phyloP scores from a whole-genome alignment of 1,140 invertebrate genomes.

The Drosophila carrolli region DNA sequence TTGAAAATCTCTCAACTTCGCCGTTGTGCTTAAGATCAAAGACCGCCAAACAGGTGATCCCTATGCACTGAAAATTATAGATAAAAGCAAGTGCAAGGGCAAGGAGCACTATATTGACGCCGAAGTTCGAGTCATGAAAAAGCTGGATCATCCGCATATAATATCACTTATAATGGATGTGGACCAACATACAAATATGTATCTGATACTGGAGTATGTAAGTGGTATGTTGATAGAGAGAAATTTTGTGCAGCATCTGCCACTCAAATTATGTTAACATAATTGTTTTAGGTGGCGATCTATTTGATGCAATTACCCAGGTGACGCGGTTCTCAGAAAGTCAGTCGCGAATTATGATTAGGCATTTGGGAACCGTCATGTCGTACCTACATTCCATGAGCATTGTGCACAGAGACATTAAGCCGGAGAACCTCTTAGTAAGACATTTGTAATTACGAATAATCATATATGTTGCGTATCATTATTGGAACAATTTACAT shows the following conservation, averaged over 20 bases:
- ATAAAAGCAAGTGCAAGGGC: slow-evolving; percentile 97
- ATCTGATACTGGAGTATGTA: slow-evolving; percentile 98
- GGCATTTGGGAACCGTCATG: slow-evolving; percentile 95
- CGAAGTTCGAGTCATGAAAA: slow-evolving; percentile 93
- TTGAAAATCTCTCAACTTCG: slow-evolving; percentile 89
- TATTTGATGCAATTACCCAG: slow-evolving; percentile 98
- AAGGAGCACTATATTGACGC: slow-evolving; percentile 89
- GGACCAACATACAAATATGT: slow-evolving; percentile 95
- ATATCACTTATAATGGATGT: slow-evolving; percentile 96
- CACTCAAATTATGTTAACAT: not conserved
- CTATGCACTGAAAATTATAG: slow-evolving; percentile 98
- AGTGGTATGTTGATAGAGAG: slow-evolving; percentile 88
- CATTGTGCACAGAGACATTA: slow-evolving; percentile 99
- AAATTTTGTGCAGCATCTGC: no score
- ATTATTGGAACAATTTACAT: slow-evolving; percentile 2
- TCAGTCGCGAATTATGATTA: slow-evolving; percentile 95
- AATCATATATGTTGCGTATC: no score
- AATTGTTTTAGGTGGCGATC: slow-evolving; percentile 93
- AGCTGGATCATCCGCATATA: slow-evolving; percentile 96
- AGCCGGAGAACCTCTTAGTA: slow-evolving; percentile 97
- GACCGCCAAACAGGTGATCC: slow-evolving; percentile 89
- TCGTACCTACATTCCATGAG: slow-evolving; percentile 97
- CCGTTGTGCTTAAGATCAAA: slow-evolving; percentile 92
- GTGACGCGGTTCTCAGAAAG: slow-evolving; percentile 97
- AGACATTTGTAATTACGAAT: not conserved